These are phyloP conservation scores for Anthopleura sola DNA, from an alignment of 64 coral and sea anemone genomes.

Conservation along the genomic window DNA sequence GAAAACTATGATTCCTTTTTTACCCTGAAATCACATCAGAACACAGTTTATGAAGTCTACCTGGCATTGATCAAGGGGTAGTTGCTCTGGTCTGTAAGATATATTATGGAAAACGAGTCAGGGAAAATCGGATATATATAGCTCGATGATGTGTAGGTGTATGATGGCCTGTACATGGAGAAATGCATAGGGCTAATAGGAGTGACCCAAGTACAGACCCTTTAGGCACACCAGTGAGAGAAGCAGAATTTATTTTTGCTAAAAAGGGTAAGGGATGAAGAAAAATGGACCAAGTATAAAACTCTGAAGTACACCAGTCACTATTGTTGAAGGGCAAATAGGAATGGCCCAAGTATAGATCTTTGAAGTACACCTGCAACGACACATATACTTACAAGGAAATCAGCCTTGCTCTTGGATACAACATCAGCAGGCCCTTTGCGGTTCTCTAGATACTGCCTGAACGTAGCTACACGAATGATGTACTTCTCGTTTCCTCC, in stretches of 20 bases:
- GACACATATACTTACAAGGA: neutral
- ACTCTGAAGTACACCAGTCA: too few relatives aligned
- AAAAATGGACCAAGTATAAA: too few relatives aligned
- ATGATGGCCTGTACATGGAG: too few relatives aligned
- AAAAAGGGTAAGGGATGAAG: neutral
- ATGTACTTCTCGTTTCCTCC: slow-evolving; percentile 25
- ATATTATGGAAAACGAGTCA: too few relatives aligned
- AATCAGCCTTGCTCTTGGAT: neutral
- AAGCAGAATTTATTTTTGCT: too few relatives aligned
- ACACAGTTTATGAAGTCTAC: neutral
- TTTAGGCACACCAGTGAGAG: too few relatives aligned
- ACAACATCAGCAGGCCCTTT: neutral
- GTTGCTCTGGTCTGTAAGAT: too few relatives aligned
- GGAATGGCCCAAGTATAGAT: neutral
- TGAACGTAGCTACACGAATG: slow-evolving; percentile 3
- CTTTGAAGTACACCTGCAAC: neutral
- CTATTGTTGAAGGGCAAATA: neutral
- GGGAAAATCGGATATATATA: too few relatives aligned
- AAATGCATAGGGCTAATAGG: neutral
- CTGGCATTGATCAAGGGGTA: neutral
- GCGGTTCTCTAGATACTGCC: neutral
- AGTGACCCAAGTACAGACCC: neutral
- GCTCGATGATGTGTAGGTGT: too few relatives aligned
- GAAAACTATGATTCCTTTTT: slow-evolving; percentile 33
- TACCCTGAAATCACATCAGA: slow-evolving; percentile 4